A percentile compares a stretch with the other conserved stretches of the same genome.
These are phyloP conservation scores for Psittacara wagleri DNA, from an alignment of 2,113 vertebrate species.

Conservation along the genomic window DNA sequence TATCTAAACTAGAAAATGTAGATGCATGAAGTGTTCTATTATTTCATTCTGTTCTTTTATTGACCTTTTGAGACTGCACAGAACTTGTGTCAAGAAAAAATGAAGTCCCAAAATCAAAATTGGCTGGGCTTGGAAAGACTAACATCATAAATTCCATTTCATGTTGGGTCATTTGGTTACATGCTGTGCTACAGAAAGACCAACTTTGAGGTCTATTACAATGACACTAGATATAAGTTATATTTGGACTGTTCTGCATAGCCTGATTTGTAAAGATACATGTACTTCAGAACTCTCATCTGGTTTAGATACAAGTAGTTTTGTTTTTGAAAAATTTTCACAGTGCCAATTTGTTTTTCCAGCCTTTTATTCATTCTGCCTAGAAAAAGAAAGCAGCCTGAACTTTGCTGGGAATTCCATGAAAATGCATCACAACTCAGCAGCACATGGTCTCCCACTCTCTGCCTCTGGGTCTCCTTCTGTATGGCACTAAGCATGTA, in stretches of 20 bases:
- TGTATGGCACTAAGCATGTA: accelerated
- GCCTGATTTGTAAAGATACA: not conserved
- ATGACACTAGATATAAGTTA: not conserved
- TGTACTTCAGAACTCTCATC: not conserved
- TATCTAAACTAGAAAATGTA: not conserved
- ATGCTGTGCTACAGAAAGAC: not conserved
- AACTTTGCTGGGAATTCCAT: not conserved
- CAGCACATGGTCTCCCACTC: not conserved
- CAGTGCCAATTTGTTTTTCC: not conserved
- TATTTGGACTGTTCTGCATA: not conserved
- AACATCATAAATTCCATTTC: conserved; percentile 11
- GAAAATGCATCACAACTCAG: not conserved
- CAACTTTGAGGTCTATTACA: not conserved
- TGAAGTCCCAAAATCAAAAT: not conserved
- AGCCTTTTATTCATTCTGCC: not conserved
- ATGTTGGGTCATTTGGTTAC: not conserved
- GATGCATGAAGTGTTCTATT: not conserved
- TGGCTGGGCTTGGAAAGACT: not conserved
- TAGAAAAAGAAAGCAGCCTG: not conserved
- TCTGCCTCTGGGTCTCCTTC: not conserved
- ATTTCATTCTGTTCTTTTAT: not conserved
- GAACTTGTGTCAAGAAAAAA: not conserved
- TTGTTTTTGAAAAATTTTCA: not conserved
- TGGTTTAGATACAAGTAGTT: not conserved
- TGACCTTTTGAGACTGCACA: not conserved